Evolutionary conservation across 2,888 invertebrate genomes (phyloP).

Genomic region (Melanostoma mellinum): DNA sequence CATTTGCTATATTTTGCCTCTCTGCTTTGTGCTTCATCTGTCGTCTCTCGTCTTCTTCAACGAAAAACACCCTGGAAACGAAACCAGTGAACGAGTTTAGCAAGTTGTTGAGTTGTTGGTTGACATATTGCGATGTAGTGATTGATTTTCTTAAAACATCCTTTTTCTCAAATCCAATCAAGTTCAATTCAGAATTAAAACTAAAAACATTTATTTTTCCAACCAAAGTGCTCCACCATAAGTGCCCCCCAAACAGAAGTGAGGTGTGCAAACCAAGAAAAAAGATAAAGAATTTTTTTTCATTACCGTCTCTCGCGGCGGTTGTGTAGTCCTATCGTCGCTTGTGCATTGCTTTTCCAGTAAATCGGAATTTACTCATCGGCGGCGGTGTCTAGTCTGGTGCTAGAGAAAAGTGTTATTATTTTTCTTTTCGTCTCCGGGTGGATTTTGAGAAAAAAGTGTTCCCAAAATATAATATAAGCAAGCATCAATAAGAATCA

Average conservation of each 20-base stretch:
- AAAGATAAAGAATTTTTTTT: constrained; percentile 20
- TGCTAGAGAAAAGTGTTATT: constrained; percentile 49
- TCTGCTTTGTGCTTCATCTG: constrained; percentile 13
- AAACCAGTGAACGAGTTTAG: constrained; percentile 70
- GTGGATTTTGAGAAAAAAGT: constrained; percentile 14
- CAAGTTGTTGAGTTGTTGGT: constrained; percentile 71
- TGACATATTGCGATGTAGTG: constrained; percentile 73
- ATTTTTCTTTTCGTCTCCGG: constrained; percentile 26
- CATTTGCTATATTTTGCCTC: constrained; percentile 5
- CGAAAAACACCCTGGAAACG: constrained; percentile 53
- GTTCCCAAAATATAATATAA: constrained; percentile 5
- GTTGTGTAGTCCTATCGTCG: constrained; percentile 32
- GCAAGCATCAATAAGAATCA: constrained; percentile 12
- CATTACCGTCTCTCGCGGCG: constrained; percentile 68
- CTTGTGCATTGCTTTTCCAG: constrained; percentile 58
- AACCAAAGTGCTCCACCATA: constrained; percentile 59
- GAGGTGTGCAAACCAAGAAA: constrained; percentile 50
- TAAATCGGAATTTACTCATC: constrained; percentile 61
- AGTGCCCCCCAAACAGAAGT: constrained; percentile 50
- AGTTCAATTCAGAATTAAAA: constrained; percentile 49
- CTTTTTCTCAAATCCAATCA: constrained; percentile 61
- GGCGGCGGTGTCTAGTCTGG: constrained; percentile 42
- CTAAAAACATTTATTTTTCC: constrained; percentile 21
- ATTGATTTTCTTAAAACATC: constrained; percentile 69
- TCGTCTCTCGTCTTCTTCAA: constrained; percentile 33